phyloP scores from a whole-genome alignment of 2,797 vertebrate genomes.

The Myripristis jacobus region DNA sequence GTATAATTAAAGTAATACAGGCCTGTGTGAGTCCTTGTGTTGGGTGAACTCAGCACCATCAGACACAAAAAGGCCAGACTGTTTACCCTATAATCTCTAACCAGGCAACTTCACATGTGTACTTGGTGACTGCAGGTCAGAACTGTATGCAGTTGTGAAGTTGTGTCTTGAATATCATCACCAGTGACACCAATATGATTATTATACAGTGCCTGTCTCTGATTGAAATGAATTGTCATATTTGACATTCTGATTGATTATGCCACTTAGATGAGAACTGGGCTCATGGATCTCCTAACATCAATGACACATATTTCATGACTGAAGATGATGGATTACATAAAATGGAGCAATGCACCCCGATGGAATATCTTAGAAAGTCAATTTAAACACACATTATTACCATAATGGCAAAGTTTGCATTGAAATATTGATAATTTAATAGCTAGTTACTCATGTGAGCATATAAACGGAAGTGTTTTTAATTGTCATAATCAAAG shows the following conservation, averaged over 20 bases:
- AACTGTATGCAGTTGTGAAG: slow-evolving; percentile 19
- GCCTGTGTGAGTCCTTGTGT: slow-evolving; percentile 22
- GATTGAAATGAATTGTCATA: slow-evolving; percentile 19
- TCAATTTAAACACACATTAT: slow-evolving; percentile 35
- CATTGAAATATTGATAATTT: slow-evolving; percentile 32
- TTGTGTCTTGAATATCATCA: slow-evolving; percentile 19
- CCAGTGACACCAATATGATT: slow-evolving; percentile 3
- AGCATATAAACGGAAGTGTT: neutral
- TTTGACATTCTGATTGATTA: slow-evolving; percentile 46
- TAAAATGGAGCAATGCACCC: slow-evolving; percentile 27
- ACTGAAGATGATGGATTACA: slow-evolving; percentile 54
- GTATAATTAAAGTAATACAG: slow-evolving; percentile 12
- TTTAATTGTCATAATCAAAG: neutral
- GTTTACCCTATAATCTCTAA: slow-evolving; percentile 44
- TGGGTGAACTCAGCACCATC: slow-evolving; percentile 27
- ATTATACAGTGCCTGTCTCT: slow-evolving; percentile 11
- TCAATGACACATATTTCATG: slow-evolving; percentile 49
- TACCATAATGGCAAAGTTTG: slow-evolving; percentile 12
- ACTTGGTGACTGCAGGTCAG: slow-evolving; percentile 26
- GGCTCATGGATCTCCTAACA: slow-evolving; percentile 53
- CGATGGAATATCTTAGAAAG: slow-evolving; percentile 13
- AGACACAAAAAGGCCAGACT: slow-evolving; percentile 30
- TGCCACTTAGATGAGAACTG: slow-evolving; percentile 32
- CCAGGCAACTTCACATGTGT: neutral
- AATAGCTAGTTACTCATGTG: neutral